A percentile compares a stretch with the other conserved stretches of the same genome.
Evolutionary conservation across 1,140 invertebrate genomes (phyloP).

Genomic region (Ceratosolen solmsi): DNA sequence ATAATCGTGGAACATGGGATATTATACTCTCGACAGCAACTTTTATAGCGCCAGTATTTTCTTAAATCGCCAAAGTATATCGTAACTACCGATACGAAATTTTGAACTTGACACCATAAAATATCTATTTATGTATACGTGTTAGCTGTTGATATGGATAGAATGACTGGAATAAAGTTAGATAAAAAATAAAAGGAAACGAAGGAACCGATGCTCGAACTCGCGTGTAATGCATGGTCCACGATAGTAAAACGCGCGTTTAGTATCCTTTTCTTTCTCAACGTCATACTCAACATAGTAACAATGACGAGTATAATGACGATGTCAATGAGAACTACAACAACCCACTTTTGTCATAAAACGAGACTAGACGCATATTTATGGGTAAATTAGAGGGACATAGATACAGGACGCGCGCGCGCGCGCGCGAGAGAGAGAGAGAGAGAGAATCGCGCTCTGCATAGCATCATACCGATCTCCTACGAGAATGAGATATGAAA

Average conservation of each 20-base stretch:
- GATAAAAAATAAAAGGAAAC: not conserved
- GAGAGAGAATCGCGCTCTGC: not conserved
- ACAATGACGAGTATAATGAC: not conserved
- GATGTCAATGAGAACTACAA: not conserved
- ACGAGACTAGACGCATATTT: slow-evolving; percentile 9
- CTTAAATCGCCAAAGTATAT: too few relatives aligned
- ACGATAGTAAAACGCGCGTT: not conserved
- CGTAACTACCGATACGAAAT: too few relatives aligned
- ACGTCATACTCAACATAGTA: not conserved
- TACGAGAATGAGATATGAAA: too few relatives aligned
- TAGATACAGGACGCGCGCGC: not conserved
- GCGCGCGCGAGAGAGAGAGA: too few relatives aligned
- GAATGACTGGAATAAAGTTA: not conserved
- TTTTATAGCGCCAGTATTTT: too few relatives aligned
- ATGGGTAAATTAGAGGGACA: not conserved
- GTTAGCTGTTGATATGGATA: not conserved
- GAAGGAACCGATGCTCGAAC: not conserved
- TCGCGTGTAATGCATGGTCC: not conserved
- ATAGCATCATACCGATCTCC: too few relatives aligned
- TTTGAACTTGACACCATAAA: too few relatives aligned
- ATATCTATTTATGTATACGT: not conserved
- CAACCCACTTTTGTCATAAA: slow-evolving; percentile 2
- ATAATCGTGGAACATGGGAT: too few relatives aligned
- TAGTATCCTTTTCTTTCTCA: not conserved
- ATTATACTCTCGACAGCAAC: too few relatives aligned